These are phyloP conservation scores for Ptiloglossa arizonensis DNA, from an alignment of 1,140 invertebrate genomes.

Conservation along the genomic window DNA sequence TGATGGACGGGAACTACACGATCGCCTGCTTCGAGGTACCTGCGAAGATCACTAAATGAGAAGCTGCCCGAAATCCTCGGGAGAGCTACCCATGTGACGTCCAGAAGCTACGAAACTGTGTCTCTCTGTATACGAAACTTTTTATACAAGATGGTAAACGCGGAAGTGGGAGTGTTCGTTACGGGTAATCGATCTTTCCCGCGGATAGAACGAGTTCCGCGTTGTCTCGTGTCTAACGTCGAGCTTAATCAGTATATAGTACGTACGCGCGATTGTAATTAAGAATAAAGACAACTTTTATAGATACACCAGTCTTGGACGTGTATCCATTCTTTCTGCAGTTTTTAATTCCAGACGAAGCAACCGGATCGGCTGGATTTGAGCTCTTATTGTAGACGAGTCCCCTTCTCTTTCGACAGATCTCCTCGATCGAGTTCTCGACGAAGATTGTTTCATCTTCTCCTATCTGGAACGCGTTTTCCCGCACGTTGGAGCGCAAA, in stretches of 20 bases:
- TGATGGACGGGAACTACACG: conserved; percentile 77
- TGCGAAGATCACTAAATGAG: conserved; percentile 81
- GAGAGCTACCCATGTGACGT: no score
- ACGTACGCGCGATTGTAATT: conserved; percentile 11
- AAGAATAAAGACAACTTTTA: conserved; percentile 34
- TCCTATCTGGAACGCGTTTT: no score
- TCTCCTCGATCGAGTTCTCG: no score
- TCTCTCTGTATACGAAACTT: background rate
- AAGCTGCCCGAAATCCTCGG: background rate
- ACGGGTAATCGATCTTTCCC: background rate
- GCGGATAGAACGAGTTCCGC: background rate
- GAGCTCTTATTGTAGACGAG: no score
- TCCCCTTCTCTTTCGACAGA: no score
- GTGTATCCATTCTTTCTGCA: no score
- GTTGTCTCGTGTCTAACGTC: background rate
- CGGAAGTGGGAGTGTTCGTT: background rate
- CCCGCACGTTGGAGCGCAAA: no score
- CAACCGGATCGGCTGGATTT: no score
- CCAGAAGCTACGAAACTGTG: background rate
- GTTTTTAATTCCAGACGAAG: no score
- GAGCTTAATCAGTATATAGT: conserved; percentile 37
- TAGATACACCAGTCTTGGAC: no score
- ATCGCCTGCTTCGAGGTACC: conserved; percentile 86
- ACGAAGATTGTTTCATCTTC: no score
- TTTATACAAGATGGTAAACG: background rate